Base-by-base conservation (phyloP, 2,797 vertebrate genomes). In the Pseudochirops cupreus region DNA sequence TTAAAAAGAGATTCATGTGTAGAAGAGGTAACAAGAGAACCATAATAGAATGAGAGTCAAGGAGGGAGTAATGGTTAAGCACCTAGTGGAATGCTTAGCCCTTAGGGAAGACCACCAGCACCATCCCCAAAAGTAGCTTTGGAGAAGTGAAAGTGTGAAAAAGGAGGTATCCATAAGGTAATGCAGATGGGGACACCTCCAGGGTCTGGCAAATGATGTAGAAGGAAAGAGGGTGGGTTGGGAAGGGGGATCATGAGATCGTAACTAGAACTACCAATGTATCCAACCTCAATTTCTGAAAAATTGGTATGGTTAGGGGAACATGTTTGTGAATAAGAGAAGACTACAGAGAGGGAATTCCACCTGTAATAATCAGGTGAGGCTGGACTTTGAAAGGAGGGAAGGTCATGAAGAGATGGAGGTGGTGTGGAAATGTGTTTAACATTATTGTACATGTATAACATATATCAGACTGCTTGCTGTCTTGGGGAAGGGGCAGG, bases 291-390 rank as follows among this genome's bases (percentile, higher is more conserved):
- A 90, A 29, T 95, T 96, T 95, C 94, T 96, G 93, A 95, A 58
- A 91, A 94, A 94, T 96, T 92, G 57, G 10, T 95, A 92, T 96
- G 95, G 96, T 94, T 93, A 94, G 31, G 93, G 95, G 46, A 57
- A 82, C 58, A 52, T 31, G 89, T 96, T 94, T 95, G 94, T 95
- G 82, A 96, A 91, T 92, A 94, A 96, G 90, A 92, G 96, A 95
- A 92, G 94, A 59, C 96, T 96, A 93, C 93, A 28, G 4, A 94
- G 94, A 16, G 59, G 29, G 33, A 33, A 62, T 31, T 67, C 1
- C 14, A n/a, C 59, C 13, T 67, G 59, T n/a, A 67, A 33, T 67
- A 67, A 67, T 33, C 31, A n/a, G 59, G 31, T 62, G 33, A 33
- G 59, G 13, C 31, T 54, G 53, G 31, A 13, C 59, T n/a, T 67